Evolutionary conservation across 2,888 invertebrate genomes (phyloP).

Genomic region (Vanessa cardui): DNA sequence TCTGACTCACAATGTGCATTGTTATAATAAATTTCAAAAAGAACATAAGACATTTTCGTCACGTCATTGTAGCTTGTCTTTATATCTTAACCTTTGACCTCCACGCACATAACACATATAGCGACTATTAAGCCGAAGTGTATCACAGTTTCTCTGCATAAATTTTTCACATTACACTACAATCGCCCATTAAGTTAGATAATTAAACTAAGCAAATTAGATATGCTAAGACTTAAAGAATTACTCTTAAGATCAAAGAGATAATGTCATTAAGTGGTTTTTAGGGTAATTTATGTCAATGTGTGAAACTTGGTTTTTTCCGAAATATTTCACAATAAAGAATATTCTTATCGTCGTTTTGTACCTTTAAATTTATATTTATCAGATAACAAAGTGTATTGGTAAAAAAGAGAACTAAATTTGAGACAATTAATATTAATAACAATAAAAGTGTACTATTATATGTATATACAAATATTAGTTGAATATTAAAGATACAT

Average conservation of each 20-base stretch:
- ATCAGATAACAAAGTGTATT: no score
- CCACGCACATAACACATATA: background rate
- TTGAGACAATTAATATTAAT: no score
- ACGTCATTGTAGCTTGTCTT: conserved; percentile 6
- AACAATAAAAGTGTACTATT: no score
- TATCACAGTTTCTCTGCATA: conserved; percentile 8
- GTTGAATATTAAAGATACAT: no score
- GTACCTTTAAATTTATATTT: no score
- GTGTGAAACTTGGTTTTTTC: background rate
- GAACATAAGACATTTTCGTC: background rate
- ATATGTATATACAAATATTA: no score
- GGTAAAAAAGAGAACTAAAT: no score
- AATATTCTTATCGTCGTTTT: no score
- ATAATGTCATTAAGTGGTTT: conserved; percentile 8
- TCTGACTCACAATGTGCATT: background rate
- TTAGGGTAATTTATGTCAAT: background rate
- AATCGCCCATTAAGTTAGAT: conserved; percentile 33
- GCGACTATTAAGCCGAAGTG: background rate
- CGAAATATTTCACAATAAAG: background rate
- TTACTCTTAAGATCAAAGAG: conserved; percentile 24
- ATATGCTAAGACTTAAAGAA: conserved; percentile 20
- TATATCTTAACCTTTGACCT: conserved; percentile 1
- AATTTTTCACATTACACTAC: conserved; percentile 31
- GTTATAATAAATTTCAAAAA: background rate
- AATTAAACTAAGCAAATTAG: conserved; percentile 35